Conservation (phyloP, 2,888 invertebrate species). For the Scelioninae gen. 2 region DNA sequence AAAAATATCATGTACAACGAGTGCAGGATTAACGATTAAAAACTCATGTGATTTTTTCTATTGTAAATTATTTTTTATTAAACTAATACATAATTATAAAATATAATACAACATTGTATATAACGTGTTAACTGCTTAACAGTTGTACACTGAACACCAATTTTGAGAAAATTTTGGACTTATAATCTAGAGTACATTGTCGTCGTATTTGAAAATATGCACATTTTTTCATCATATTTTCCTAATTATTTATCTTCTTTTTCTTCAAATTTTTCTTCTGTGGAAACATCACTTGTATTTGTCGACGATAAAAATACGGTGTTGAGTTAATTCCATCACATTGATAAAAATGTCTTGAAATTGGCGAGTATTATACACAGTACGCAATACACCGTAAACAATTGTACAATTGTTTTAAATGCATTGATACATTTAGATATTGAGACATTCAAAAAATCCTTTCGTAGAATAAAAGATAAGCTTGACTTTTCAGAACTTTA, state of each 20-base stretch:
- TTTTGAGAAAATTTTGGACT: not conserved
- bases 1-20: too few relatives aligned
- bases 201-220: too few relatives aligned
- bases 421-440: slow-evolving; percentile 24
- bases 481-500: slow-evolving; percentile 89
- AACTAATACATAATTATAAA: too few relatives aligned
- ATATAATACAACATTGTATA: not conserved
- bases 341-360: slow-evolving; percentile 36
- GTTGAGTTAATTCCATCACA: slow-evolving; percentile 31
- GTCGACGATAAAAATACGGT: slow-evolving; percentile 16
- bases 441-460: slow-evolving; percentile 82
- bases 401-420: slow-evolving; percentile 46
- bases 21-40: too few relatives aligned
- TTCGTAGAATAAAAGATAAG: slow-evolving; percentile 97
- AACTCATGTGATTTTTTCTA: too few relatives aligned
- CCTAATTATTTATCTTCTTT: too few relatives aligned
- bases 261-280: too few relatives aligned
- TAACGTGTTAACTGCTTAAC: not conserved
- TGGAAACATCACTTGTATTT: too few relatives aligned
- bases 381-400: slow-evolving; percentile 24
- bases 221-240: too few relatives aligned
- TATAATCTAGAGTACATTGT: too few relatives aligned
- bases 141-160: not conserved
- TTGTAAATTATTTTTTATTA: too few relatives aligned
- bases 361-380: slow-evolving; percentile 44